Percentiles rank a stretch among this genome's conserved stretches.
Evolutionary conservation across 1,140 invertebrate genomes (phyloP).

Genomic region (Heliconius hermathena): DNA sequence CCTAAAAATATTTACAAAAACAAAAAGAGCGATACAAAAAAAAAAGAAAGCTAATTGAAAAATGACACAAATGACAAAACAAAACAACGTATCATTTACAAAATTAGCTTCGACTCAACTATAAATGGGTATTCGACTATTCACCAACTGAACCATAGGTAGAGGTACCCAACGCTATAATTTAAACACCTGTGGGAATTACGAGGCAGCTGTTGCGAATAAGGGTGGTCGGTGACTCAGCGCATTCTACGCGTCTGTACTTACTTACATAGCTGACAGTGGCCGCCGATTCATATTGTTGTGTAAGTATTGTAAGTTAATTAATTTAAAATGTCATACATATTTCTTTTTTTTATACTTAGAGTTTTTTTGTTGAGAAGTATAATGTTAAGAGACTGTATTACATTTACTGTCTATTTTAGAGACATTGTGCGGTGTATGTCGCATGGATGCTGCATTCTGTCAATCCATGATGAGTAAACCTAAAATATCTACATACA

Average conservation of each 20-base stretch:
- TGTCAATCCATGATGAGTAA: no score
- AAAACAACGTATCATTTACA: slow-evolving; percentile 3
- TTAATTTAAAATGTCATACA: background rate
- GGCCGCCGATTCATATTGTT: background rate
- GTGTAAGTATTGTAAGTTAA: background rate
- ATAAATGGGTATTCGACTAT: background rate
- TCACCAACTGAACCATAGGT: background rate
- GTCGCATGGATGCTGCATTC: no score
- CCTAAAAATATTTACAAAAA: no score
- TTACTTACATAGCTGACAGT: slow-evolving; percentile 18
- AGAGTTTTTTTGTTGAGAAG: background rate
- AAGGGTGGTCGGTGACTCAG: slow-evolving; percentile 49
- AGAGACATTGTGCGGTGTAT: background rate
- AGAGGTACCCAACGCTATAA: background rate
- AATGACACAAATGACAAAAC: slow-evolving; percentile 2
- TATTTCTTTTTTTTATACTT: background rate
- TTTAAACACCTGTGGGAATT: slow-evolving; percentile 25
- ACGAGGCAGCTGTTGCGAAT: slow-evolving; percentile 26
- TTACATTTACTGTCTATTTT: background rate
- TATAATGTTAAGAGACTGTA: background rate
- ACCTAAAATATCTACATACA: no score
- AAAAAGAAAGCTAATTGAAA: background rate
- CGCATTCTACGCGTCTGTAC: slow-evolving; percentile 53
- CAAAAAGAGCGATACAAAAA: background rate
- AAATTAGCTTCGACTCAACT: background rate